These are phyloP conservation scores for Zonotrichia leucophrys DNA, from an alignment of 2,113 vertebrate genomes.

Conservation along the genomic window DNA sequence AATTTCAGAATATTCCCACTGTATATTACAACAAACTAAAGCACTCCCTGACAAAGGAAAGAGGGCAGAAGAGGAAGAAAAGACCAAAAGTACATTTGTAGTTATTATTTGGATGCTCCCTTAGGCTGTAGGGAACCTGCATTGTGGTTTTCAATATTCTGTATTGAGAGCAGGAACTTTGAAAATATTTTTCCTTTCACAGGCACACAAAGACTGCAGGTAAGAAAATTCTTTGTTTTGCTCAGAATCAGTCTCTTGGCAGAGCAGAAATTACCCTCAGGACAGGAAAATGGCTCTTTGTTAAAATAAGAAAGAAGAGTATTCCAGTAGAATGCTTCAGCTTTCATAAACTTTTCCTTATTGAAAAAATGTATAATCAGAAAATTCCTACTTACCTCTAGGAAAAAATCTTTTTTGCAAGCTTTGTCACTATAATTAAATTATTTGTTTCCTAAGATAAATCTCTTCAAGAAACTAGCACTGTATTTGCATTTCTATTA, in stretches of 20 bases:
- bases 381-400: neutral
- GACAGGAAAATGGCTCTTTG: neutral
- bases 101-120: neutral
- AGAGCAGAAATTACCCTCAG: neutral
- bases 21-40: neutral
- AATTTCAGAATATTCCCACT: neutral
- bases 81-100: neutral
- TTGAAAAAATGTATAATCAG: neutral
- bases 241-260: neutral
- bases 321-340: neutral
- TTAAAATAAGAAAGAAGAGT: neutral
- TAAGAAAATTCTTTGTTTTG: neutral
- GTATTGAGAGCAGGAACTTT: neutral
- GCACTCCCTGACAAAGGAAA: neutral
- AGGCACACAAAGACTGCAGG: neutral
- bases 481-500: conserved; percentile 55
- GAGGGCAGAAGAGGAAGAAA: neutral
- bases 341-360: neutral
- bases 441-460: conserved; percentile 56
- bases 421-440: conserved; percentile 40
- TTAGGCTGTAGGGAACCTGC: neutral
- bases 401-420: neutral
- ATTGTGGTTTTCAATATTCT: neutral
- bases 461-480: conserved; percentile 34
- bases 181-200: neutral